Evolutionary conservation across 2,797 vertebrate genomes (phyloP), one percentile per base, ranked within the genome.

Genomic region (Pelobates cultripes): DNA sequence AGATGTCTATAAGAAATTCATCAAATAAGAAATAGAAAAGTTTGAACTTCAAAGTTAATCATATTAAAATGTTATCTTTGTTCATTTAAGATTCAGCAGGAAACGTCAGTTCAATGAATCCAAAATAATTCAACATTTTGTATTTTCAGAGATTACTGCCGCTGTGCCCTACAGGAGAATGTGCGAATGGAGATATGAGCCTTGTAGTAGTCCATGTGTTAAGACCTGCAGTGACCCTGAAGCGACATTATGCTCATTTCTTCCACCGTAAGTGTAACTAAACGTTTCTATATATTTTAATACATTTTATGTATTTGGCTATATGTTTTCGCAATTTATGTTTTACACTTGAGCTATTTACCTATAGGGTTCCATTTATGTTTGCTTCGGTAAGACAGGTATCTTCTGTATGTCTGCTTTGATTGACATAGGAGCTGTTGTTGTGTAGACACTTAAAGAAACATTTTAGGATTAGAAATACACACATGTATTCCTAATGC

Each of bases 131-230:
- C 15, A n/a, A 43, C 40, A 51, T 70, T 66, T 3, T 78, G 43
- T 45, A 63, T 83, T 28, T 83, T 69, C 89, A 99, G 98, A 99
- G 90, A 97, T 96, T 78, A 92, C 87, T 85, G 94, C 95, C 53
- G 93, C 96, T 69, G 96, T 99, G 78, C 97, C 97, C 41, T 98
- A 97, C 14, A 95, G 98, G 83, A 95, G 96, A 88, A 97, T 97
- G 95, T 99, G 97, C 85, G 98, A 99, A 89, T 99, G 97, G 97
- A 94, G 94, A 88, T 99, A 99, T 43, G 95, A 97, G 77, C 88
- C 96, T 75, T 99, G 97, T 87, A 90, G 96, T 17, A 97, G 91
- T 79, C 95, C 97, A 7, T 99, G 97, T 88, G 92, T 98, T 86
- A 97, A 94, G 89, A 97, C 97, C 0, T 99, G 98, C 82, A 94